Percentiles rank a stretch among this genome's conserved stretches.
These are phyloP conservation scores for Morpho achilles DNA, from an alignment of 2,888 invertebrate species.

Conservation along the genomic window DNA sequence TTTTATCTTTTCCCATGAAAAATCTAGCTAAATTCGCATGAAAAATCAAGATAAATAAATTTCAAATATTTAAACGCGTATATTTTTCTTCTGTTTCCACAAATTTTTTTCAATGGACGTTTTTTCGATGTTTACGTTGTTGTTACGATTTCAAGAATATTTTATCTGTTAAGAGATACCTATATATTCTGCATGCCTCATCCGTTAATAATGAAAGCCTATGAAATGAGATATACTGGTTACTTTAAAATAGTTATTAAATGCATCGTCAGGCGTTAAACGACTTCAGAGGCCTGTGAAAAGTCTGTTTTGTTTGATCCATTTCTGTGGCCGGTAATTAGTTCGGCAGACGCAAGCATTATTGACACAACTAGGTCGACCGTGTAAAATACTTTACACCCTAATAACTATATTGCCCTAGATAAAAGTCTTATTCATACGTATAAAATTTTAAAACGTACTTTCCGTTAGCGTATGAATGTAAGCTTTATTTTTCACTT, in stretches of 20 bases:
- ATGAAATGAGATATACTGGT: too few species aligned
- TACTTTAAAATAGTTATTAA: background rate
- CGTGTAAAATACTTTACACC: slow-evolving; percentile 30
- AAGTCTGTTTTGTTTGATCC: slow-evolving; percentile 18
- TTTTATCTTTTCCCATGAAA: too few species aligned
- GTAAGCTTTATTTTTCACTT: slow-evolving; percentile 71
- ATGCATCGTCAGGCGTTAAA: background rate
- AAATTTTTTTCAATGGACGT: too few species aligned
- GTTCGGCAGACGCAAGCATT: slow-evolving; percentile 26
- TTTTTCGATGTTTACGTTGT: too few species aligned
- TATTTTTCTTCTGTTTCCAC: too few species aligned
- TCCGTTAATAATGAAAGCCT: too few species aligned
- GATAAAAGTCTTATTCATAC: slow-evolving; percentile 22
- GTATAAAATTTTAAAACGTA: slow-evolving; percentile 33
- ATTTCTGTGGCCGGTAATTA: slow-evolving; percentile 26
- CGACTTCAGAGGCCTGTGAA: slow-evolving; percentile 11
- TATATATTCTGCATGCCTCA: too few species aligned
- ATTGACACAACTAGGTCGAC: slow-evolving; percentile 31
- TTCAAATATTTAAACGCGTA: too few species aligned
- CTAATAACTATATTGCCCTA: slow-evolving; percentile 26
- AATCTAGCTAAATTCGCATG: too few species aligned
- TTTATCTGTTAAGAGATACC: too few species aligned
- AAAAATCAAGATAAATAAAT: too few species aligned
- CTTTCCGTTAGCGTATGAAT: slow-evolving; percentile 70
- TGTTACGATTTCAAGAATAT: too few species aligned